Percentiles rank a stretch among this genome's conserved stretches.
Evolutionary conservation across 2,113 vertebrate genomes (phyloP).

Genomic region (Dicaeum eximium): DNA sequence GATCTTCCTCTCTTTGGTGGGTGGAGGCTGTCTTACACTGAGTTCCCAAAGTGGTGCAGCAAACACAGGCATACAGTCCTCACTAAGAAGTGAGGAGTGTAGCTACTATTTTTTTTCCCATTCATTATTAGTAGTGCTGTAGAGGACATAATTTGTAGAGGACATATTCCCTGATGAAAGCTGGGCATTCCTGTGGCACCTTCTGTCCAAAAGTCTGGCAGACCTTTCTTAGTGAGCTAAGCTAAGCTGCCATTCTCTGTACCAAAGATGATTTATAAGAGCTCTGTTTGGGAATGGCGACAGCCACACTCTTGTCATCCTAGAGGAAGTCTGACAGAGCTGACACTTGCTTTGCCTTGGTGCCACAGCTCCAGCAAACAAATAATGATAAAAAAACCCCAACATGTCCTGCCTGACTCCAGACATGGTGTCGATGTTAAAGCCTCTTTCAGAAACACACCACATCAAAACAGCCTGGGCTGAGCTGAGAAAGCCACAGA

Average conservation of each 20-base stretch:
- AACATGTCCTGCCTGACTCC: background rate
- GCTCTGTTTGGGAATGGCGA: background rate
- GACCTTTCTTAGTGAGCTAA: background rate
- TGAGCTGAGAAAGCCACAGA: background rate
- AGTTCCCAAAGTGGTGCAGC: background rate
- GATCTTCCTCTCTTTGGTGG: background rate
- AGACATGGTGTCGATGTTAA: fast-evolving
- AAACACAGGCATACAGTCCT: background rate
- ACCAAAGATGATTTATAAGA: background rate
- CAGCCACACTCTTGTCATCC: background rate
- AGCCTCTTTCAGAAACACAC: background rate
- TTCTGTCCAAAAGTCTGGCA: background rate
- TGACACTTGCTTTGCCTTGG: background rate
- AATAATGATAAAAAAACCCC: background rate
- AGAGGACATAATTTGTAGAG: background rate
- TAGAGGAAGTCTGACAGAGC: background rate
- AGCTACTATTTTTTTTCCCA: background rate
- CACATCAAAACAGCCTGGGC: background rate
- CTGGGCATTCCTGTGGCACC: background rate
- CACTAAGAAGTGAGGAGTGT: background rate
- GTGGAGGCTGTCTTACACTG: fast-evolving
- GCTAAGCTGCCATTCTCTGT: fast-evolving
- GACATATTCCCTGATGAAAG: too few relatives aligned
- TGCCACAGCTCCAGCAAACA: background rate
- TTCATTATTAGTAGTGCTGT: background rate